Conservation (phyloP, 2,888 invertebrate species). For the Caenorhabditis japonica region DNA sequence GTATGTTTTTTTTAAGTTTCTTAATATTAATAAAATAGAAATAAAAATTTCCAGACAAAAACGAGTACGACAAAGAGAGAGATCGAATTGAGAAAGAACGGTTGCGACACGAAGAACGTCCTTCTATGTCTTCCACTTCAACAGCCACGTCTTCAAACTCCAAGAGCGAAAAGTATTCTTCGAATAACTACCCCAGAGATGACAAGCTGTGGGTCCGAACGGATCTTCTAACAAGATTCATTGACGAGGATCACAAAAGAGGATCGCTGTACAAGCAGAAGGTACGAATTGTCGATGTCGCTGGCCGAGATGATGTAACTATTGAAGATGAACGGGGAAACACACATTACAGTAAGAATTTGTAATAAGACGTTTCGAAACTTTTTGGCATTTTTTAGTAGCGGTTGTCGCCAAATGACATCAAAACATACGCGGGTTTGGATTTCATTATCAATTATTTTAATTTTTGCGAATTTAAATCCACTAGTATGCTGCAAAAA, state of each 20-base stretch:
- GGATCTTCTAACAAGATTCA: conserved; percentile 61
- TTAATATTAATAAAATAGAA: neutral
- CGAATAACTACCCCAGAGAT: conserved; percentile 1
- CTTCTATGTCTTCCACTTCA: conserved; percentile 12
- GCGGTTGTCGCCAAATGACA: neutral
- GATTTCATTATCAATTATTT: neutral
- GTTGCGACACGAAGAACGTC: conserved; percentile 12
- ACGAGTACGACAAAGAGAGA: conserved; percentile 61
- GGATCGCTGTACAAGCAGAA: conserved; percentile 58
- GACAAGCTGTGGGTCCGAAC: conserved; percentile 60
- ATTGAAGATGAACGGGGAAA: conserved; percentile 59
- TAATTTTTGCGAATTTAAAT: too few species aligned
- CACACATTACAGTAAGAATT: conserved; percentile 53
- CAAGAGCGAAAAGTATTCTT: neutral
- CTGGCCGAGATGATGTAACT: conserved; percentile 59
- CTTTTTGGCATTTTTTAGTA: neutral
- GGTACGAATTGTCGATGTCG: conserved; percentile 65
- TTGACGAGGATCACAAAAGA: conserved; percentile 58
- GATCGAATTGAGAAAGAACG: conserved; percentile 47
- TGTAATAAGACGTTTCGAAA: neutral
- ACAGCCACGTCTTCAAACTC: conserved; percentile 7
- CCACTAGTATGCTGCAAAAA: too few species aligned
- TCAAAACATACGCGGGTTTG: too few species aligned
- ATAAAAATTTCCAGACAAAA: conserved; percentile 61
- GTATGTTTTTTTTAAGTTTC: conserved; percentile 48